These are phyloP conservation scores for Phortica variegata DNA, from an alignment of 1,140 invertebrate species.

Conservation along the genomic window DNA sequence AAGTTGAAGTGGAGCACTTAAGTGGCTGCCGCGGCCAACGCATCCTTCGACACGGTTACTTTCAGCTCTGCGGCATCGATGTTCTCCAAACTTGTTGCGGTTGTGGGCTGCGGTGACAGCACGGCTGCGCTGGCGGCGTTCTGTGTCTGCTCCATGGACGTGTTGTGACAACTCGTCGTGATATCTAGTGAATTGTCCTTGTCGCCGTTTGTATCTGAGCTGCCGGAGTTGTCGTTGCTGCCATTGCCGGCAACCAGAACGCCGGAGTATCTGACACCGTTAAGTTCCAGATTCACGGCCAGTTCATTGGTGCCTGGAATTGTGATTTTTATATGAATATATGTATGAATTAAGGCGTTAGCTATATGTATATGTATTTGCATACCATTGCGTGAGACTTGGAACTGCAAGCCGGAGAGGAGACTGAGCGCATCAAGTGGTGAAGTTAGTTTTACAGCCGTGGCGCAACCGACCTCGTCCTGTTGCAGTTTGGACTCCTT, in stretches of 20 bases:
- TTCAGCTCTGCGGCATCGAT: no score
- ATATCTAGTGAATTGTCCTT: neutral
- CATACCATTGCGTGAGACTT: conserved; percentile 85
- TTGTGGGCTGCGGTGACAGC: neutral
- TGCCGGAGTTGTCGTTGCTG: neutral
- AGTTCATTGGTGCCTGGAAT: conserved; percentile 68
- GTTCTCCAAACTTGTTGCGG: no score
- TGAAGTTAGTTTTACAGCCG: conserved; percentile 21
- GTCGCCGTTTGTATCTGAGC: neutral
- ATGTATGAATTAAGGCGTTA: neutral
- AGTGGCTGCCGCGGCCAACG: no score
- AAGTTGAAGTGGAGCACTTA: no score
- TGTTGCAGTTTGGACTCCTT: conserved; percentile 11
- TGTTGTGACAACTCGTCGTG: neutral
- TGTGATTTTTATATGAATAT: neutral
- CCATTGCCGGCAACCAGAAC: conserved; percentile 71
- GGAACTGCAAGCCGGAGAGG: conserved; percentile 75
- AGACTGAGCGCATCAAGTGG: conserved; percentile 40
- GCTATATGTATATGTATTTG: neutral
- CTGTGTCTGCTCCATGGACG: neutral
- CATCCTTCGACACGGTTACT: no score
- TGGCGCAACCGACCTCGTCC: conserved; percentile 1
- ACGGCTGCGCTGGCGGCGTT: neutral
- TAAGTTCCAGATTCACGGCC: conserved; percentile 94
- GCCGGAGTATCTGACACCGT: conserved; percentile 88